Evolutionary conservation across 2,113 vertebrate species (phyloP).

Genomic region (Sardina pilchardus): DNA sequence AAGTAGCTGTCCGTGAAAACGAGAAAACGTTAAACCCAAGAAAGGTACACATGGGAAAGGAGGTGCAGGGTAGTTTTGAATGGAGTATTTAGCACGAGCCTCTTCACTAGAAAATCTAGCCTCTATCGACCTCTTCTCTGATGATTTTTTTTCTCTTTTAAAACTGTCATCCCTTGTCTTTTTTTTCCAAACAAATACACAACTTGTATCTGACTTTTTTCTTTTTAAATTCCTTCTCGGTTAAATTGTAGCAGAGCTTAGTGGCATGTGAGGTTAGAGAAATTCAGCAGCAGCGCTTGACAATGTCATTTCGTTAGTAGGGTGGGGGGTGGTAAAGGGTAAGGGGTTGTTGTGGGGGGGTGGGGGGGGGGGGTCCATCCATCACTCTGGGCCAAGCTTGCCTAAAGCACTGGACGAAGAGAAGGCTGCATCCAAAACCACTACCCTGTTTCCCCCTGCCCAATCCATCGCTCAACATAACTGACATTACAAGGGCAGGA

Average conservation of each 20-base stretch:
- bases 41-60: constrained; percentile 29
- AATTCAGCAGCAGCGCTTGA: constrained; percentile 44
- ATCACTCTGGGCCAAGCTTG: constrained; percentile 9
- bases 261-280: constrained; percentile 51
- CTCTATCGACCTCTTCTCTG: constrained; percentile 35
- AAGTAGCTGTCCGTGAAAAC: constrained; percentile 43
- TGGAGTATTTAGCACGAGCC: constrained; percentile 39
- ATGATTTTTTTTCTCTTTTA: constrained; percentile 30
- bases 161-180: constrained; percentile 33
- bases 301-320: constrained; percentile 27
- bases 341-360: not conserved
- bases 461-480: constrained; percentile 2
- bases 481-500: not conserved
- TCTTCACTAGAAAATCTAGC: constrained; percentile 40
- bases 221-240: constrained; percentile 21
- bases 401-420: not conserved
- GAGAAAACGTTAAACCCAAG: constrained; percentile 20
- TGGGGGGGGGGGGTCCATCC: constrained; percentile 26
- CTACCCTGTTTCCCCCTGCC: not conserved
- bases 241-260: constrained; percentile 40
- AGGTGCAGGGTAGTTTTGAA: not conserved
- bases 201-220: constrained; percentile 40
- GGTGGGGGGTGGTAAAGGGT: not conserved
- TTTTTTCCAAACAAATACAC: constrained; percentile 48
- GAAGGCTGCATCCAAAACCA: constrained; percentile 1